Conservation (phyloP, 2,113 vertebrate species). For the Dipodomys ordii region DNA sequence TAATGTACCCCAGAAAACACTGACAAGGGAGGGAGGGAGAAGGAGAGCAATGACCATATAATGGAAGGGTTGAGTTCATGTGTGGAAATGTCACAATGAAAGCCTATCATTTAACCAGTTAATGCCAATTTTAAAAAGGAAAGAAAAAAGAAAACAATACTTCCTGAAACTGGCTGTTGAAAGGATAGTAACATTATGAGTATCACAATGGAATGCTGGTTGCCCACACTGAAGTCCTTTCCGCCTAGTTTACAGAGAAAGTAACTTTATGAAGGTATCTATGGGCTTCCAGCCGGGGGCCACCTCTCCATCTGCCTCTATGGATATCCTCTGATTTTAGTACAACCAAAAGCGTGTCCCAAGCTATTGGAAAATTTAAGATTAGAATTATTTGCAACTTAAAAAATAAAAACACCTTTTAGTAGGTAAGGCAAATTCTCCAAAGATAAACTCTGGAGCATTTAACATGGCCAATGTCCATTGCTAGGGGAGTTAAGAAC, state of each 20-base stretch:
- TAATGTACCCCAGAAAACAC: too few species aligned
- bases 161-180: constrained; percentile 4
- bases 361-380: not conserved
- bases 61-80: too few species aligned
- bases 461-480: not conserved
- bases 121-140: too few species aligned
- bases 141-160: not conserved
- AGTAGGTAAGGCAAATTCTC: not conserved
- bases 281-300: not conserved
- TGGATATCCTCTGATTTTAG: not conserved
- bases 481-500: not conserved
- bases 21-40: too few species aligned
- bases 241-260: not conserved
- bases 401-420: not conserved
- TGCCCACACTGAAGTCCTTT: not conserved
- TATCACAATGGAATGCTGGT: not conserved
- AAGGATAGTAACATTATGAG: not conserved
- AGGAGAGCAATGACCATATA: too few species aligned
- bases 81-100: too few species aligned
- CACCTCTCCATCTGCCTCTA: not conserved
- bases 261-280: not conserved
- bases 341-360: not conserved
- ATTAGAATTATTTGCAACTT: not conserved
- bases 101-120: constrained; percentile 16
- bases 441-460: not conserved